Evolutionary conservation across 2,888 invertebrate species (phyloP), one percentile per base, ranked within the genome.

Genomic region (Brassicogethes aeneus): DNA sequence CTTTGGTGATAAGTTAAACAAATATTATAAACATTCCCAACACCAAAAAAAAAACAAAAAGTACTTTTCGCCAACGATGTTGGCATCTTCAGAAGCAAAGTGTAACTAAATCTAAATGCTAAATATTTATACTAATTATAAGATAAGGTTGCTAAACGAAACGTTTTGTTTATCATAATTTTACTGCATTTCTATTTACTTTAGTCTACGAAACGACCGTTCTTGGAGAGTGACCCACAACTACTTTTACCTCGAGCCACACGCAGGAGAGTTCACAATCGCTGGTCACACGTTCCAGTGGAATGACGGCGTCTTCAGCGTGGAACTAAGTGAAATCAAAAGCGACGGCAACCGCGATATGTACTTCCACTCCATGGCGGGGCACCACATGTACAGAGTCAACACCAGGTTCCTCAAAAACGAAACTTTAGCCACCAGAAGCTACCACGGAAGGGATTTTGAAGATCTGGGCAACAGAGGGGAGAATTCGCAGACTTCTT

Each of bases 281-380:
- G 79, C 78, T 17, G 83, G 80, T 0, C 74, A 82, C 51, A 65
- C 70, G 1, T 89, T 86, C 68, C 80, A 82, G 56, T 89, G 86
- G 87, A 79, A 77, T 46, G 88, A 88, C 56, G 87, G 87, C 0
- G 71, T 88, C 8, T 87, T 88, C 64, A 85, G 86, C 43, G 62
- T 83, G 1, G 78, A 80, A 0, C 55, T 85, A 10, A 76, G 79
- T 0, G 71, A 74, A 0, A 58, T 65, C 0, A 62, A 66, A 1
- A 23, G 55, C 0, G 73, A 79, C 49, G 77, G 78, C 10, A 76
- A 70, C 54, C 74, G 79, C 37, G 73, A 72, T 1, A 75, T 82
- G 0, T 85, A 79, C 68, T 89, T 88, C 72, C 88, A 89, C 59
- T 74, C 88, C 0, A 76, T 89, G 76, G 76, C 84, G 34, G 80